Base-by-base conservation (phyloP, 2,888 invertebrate genomes). In the Altica lythri region DNA sequence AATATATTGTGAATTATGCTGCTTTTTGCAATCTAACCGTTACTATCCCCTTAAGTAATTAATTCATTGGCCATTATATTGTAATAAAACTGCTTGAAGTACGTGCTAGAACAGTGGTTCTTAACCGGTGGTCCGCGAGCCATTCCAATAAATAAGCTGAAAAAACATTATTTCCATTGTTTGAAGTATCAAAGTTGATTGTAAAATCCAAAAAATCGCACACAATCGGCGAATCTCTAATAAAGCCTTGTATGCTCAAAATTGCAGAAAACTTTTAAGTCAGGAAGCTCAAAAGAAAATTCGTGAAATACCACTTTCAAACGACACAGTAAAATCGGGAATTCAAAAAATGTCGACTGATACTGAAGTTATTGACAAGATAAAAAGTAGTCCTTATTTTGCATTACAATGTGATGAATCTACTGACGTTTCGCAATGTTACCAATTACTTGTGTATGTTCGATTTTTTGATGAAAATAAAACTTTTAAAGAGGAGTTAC, bases 271-370 rank as follows among this genome's bases (percentile, higher is more conserved):
- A n/a, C n/a, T 8, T 4, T 5, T 22, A 22, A 5, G 22, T 22
- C 22, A 22, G 22, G 22, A 22, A 22, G 22, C 22, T 22, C 8
- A 22, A 22, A 22, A 22, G 22, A 22, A 55, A 59, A 59, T 59
- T 48, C 43, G 32, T 12, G 53, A 55, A 38, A 60, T 62, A 43
- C 53, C 55, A 17, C 42, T 60, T 9, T 59, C 60, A n/a, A 60
- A 59, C 42, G 34, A 59, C 44, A 60, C 55, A 22, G 52, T 62
- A 4, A 60, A 60, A 46, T 12, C 30, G 4, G 49, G 55, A 19
- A 63, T 63, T 58, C 25, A 55, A 50, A 42, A 52, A 46, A 57
- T 61, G 55, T 59, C 59, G 45, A 53, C n/a, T n/a, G n/a, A n/a
- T n/a, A n/a, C n/a, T n/a, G n/a, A n/a, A 32, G 13, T 22, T 42